These are phyloP conservation scores for Mormoops blainvillei DNA, from an alignment of 2,113 vertebrate species.

Conservation along the genomic window DNA sequence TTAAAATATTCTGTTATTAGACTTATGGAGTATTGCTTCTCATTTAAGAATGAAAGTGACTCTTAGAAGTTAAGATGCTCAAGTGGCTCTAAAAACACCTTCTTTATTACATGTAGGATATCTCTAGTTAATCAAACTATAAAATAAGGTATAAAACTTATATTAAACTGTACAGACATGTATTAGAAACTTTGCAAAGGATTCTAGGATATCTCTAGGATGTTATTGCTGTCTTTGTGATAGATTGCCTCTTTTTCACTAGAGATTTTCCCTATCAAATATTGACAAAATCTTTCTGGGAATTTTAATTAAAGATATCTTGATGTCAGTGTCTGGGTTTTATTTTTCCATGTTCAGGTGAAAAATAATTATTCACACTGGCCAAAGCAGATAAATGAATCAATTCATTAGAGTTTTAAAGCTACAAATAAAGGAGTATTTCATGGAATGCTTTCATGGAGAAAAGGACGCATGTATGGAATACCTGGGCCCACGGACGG, in stretches of 20 bases:
- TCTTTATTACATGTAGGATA: background rate
- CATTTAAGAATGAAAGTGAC: background rate
- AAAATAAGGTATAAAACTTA: background rate
- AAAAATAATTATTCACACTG: background rate
- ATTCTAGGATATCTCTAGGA: background rate
- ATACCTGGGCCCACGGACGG: background rate
- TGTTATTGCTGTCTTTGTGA: background rate
- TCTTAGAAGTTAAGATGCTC: background rate
- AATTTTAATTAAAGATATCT: conserved; percentile 45
- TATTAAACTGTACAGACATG: background rate
- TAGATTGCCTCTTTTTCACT: background rate
- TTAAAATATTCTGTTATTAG: background rate
- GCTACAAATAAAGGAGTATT: background rate
- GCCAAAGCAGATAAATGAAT: background rate
- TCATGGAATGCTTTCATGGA: background rate
- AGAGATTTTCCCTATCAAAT: background rate
- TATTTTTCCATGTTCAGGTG: background rate
- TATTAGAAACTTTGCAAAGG: background rate
- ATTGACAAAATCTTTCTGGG: conserved; percentile 34
- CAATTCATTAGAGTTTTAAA: background rate
- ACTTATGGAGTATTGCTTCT: background rate
- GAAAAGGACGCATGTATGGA: background rate
- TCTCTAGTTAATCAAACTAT: background rate
- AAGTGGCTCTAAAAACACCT: background rate
- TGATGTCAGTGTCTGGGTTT: background rate